phyloP scores from a whole-genome alignment of 2,888 invertebrate species.

The Flexamia atlantica region DNA sequence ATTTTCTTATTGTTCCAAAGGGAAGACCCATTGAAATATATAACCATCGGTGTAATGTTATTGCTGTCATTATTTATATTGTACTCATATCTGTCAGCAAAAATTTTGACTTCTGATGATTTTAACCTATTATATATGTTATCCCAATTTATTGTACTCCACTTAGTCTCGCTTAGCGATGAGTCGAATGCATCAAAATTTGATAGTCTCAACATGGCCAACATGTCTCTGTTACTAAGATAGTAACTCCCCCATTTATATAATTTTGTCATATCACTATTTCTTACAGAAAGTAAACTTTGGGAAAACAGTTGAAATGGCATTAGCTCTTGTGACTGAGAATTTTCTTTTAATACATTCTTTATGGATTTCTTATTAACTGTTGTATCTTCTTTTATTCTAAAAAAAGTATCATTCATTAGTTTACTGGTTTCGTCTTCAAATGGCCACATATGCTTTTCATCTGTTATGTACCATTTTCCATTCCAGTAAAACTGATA shows the following conservation, averaged over 20 bases:
- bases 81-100: conserved; percentile 1
- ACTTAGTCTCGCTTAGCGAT: neutral
- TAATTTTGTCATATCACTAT: neutral
- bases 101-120: neutral
- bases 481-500: conserved; percentile 16
- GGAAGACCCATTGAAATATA: conserved; percentile 10
- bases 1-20: neutral
- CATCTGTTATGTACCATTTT: conserved; percentile 20
- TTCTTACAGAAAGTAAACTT: neutral
- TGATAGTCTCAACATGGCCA: conserved; percentile 9
- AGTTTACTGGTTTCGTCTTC: neutral
- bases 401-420: conserved; percentile 32
- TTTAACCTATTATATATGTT: neutral
- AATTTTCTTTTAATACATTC: neutral
- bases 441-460: conserved; percentile 5
- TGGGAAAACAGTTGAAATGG: conserved; percentile 22
- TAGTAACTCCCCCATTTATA: conserved; percentile 4
- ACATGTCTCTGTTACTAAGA: neutral
- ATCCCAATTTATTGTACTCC: neutral
- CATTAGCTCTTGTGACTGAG: neutral
- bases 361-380: neutral
- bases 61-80: neutral
- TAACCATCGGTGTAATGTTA: neutral
- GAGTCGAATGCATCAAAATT: neutral
- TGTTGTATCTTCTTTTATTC: neutral